Evolutionary conservation across 1,140 invertebrate genomes (phyloP), one percentile per base, ranked within the genome.

Genomic region (Thaumetopoea pityocampa): DNA sequence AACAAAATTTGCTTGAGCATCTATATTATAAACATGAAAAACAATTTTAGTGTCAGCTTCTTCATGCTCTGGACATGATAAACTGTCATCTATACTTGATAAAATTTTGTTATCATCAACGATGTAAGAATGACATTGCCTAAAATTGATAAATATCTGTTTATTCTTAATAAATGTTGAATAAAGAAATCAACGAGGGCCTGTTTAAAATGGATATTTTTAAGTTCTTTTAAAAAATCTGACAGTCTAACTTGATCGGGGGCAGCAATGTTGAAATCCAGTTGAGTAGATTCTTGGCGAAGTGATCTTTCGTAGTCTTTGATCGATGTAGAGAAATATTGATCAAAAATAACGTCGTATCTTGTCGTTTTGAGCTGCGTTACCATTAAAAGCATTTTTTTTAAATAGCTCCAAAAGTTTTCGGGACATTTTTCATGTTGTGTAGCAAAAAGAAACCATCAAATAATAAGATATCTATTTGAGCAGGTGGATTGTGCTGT

Each of bases 141-240:
- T 32, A 12, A 23, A 47, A 24, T 44, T 58, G 4, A 53, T 7
- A 11, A 47, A 9, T 6, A 58, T 35, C 6, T 1, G 8, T 26
- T 32, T 53, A n/a, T 43, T 50, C 2, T 33, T 38, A 36, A 58
- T 53, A 29, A 58, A 35, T 44, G 45, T 17, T 1, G 18, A 32
- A 59, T 64, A 22, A 65, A 49, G 47, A 57, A 60, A n/a, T 51
- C 14, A 2, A 60, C 51, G 3, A 65, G 33, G 42, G 52, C 50
- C 38, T 65, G 17, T 51, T 65, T 65, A 23, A 65, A 65, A 15
- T 54, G 23, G 23, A 33, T 43, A 35, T 57, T 65, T 54, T 52
- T 54, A 7, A 60, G 34, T 16, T 64, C 49, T 38, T 55, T 56
- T 4, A 20, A 11, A 15, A 58, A 63, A 46, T 59, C 41, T 16